Evolutionary conservation across 2,113 vertebrate genomes (phyloP), one percentile per base, ranked within the genome.

Genomic region (Megaptera novaeangliae): DNA sequence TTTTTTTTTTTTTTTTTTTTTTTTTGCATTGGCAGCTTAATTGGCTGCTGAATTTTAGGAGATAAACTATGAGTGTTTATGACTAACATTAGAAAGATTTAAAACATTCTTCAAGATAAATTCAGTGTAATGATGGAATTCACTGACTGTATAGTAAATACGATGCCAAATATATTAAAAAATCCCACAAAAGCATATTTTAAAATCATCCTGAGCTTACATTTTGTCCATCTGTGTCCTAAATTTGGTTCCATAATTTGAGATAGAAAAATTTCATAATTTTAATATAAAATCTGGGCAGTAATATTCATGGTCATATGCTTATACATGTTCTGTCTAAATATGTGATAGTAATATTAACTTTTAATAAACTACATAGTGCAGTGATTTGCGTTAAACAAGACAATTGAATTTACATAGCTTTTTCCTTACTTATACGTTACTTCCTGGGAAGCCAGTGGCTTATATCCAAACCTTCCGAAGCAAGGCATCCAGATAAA

Each of bases 181-280:
- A 80, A 87, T 15, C 2, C 10, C 49, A 78, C 27, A 57, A 97
- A 88, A 72, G 6, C 80, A 63, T 88, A 88, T 85, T 95, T 90
- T n/a, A 52, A 93, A 95, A 84, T 74, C 31, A 97, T 69, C 27
- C 29, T 31, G 52, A 69, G 25, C 20, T 87, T 94, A 80, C 9
- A 8, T 93, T 96, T 86, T 94, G 59, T 98, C 90, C 89, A 95
- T 91, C 87, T 96, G 86, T 97, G 41, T 88, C 41, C 57, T 88
- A 92, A 96, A 94, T 91, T 95, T 97, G 52, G 39, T 86, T 96
- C 31, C 57, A 83, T 52, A 71, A 84, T 86, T 95, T 96, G 41
- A 95, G 52, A 93, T 77, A 91, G 17, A 81, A 90, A 93, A 96
- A 82, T 36, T 52, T 95, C 7, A 81, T 80, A 75, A 83, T 80